phyloP scores from a whole-genome alignment of 2,888 invertebrate species.

The Latrodectus hesperus region DNA sequence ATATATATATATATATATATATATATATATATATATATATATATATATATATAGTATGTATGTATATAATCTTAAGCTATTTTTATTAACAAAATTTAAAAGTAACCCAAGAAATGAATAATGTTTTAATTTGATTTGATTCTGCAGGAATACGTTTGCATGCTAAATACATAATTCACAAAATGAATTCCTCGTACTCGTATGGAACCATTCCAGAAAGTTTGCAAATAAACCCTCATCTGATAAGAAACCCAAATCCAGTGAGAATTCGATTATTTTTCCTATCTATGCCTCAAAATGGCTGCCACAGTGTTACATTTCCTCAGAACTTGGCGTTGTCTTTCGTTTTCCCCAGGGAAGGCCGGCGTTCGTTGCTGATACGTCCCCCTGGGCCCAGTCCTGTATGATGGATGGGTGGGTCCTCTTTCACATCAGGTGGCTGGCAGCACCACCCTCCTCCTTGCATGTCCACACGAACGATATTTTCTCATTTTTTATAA shows the following conservation, averaged over 20 bases:
- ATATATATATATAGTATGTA: no score
- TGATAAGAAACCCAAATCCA: not conserved
- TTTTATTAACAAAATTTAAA: no score
- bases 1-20: no score
- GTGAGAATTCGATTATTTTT: not conserved
- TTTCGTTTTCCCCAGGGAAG: not conserved
- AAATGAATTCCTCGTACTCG: no score
- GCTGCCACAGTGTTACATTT: not conserved
- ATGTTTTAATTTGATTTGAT: no score
- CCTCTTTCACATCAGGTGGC: conserved; percentile 39
- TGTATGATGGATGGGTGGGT: conserved; percentile 64
- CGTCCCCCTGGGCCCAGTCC: conserved; percentile 31
- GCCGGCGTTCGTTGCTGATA: conserved; percentile 9
- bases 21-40: no score
- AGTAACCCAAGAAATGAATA: no score
- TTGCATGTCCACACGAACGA: conserved; percentile 5
- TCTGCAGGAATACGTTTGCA: no score
- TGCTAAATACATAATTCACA: no score
- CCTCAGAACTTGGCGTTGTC: conserved; percentile 16
- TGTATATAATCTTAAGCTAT: no score
- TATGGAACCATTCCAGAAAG: no score
- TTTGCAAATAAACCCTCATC: no score
- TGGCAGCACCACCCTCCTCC: conserved; percentile 22
- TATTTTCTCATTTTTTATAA: conserved; percentile 16
- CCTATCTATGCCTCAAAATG: conserved; percentile 22